These are phyloP conservation scores for Discoglossus pictus DNA, from an alignment of 2,797 vertebrate species.

Conservation along the genomic window DNA sequence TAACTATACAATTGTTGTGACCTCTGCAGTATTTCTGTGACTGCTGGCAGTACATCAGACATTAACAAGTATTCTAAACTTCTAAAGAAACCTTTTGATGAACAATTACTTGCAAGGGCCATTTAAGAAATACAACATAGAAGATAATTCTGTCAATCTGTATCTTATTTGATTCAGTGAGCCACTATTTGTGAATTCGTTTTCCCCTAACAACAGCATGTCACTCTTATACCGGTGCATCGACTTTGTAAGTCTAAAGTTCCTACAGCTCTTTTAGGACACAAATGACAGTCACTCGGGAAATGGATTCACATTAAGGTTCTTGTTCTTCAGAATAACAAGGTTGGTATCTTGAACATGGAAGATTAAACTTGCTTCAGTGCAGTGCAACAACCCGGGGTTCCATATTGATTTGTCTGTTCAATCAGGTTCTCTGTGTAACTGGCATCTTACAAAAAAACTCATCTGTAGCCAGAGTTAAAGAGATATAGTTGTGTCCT, in stretches of 20 bases:
- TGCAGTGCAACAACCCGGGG: not conserved
- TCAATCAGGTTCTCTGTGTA: not conserved
- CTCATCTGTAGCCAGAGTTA: no score
- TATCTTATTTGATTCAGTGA: constrained; percentile 55
- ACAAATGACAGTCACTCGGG: constrained; percentile 50
- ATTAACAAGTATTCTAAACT: no score
- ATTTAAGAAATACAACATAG: no score
- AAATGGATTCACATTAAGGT: constrained; percentile 53
- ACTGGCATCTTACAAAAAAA: not conserved
- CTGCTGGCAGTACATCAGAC: no score
- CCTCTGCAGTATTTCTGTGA: no score
- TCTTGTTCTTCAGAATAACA: constrained; percentile 48
- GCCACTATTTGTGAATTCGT: constrained; percentile 60
- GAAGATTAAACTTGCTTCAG: constrained; percentile 12
- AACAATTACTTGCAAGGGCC: no score
- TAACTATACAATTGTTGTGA: no score
- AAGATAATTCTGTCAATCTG: constrained; percentile 50
- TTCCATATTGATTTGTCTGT: constrained; percentile 11
- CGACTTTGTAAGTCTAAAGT: constrained; percentile 45
- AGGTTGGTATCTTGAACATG: constrained; percentile 6
- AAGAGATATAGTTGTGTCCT: no score
- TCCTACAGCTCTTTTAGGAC: constrained; percentile 50
- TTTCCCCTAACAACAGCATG: constrained; percentile 53
- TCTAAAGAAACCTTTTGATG: no score
- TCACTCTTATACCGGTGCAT: constrained; percentile 51